Conservation (phyloP, 2,113 vertebrate species). For the Odobenus rosmarus region DNA sequence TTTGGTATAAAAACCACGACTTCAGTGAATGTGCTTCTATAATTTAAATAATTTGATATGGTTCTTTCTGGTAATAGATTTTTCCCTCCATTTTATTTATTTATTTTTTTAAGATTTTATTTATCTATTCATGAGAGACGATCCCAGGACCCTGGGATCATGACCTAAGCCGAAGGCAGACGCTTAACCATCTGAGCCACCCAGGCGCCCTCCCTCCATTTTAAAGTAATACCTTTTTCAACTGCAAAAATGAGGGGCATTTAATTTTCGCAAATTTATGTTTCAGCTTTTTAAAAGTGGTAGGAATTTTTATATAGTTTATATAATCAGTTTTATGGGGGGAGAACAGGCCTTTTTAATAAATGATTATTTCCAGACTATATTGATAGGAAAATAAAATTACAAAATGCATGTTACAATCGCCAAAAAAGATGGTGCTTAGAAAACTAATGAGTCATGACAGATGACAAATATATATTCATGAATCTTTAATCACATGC, state of each 20-base stretch:
- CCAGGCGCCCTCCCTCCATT: background rate
- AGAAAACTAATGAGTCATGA: background rate
- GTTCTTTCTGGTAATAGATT: background rate
- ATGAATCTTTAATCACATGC: background rate
- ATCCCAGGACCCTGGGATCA: too few relatives aligned
- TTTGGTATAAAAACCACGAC: background rate
- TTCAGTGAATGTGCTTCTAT: background rate
- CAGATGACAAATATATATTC: background rate
- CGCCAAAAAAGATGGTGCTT: background rate
- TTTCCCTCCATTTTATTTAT: background rate
- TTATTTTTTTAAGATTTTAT: too few relatives aligned
- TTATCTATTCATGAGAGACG: too few relatives aligned
- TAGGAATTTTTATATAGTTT: background rate
- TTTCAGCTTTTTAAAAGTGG: background rate
- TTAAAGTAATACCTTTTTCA: slow-evolving; percentile 28
- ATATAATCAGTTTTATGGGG: slow-evolving; percentile 10
- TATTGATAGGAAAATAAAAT: background rate
- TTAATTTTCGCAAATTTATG: slow-evolving; percentile 20
- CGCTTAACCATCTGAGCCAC: too few relatives aligned
- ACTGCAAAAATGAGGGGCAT: background rate
- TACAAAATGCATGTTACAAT: background rate
- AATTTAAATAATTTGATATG: background rate
- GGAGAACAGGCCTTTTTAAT: background rate
- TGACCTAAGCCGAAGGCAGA: too few relatives aligned
- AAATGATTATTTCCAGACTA: background rate